phyloP scores from a whole-genome alignment of 2,888 invertebrate species.

The Tridacna crocea region DNA sequence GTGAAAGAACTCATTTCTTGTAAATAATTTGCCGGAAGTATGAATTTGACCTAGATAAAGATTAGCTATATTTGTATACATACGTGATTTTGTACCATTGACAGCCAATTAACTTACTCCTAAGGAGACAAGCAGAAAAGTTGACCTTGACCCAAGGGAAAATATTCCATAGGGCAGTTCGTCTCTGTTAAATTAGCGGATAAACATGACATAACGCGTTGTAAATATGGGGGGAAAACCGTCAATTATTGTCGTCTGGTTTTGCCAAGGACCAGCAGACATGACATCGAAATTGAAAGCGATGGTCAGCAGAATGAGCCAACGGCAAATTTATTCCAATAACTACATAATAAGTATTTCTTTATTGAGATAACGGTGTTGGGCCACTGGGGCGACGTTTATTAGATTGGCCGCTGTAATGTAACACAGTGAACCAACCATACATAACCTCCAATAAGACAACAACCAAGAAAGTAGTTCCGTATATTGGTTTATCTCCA shows the following conservation, averaged over 20 bases:
- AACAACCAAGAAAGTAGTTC: too few species aligned
- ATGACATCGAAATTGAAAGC: neutral
- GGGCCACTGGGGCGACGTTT: neutral
- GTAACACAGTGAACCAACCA: neutral
- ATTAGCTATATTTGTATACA: neutral
- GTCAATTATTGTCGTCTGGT: conserved; percentile 2
- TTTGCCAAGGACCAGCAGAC: neutral
- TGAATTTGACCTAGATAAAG: neutral
- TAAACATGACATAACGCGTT: neutral
- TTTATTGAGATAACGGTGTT: neutral
- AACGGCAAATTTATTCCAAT: neutral
- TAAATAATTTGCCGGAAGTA: neutral
- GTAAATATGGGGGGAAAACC: conserved; percentile 3
- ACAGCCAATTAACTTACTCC: neutral
- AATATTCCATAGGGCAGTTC: neutral
- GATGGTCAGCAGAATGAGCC: neutral
- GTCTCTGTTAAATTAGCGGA: conserved; percentile 4
- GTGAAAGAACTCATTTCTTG: neutral
- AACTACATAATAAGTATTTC: neutral
- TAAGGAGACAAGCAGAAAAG: neutral
- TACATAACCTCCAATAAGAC: neutral
- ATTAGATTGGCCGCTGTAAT: neutral
- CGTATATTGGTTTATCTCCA: too few species aligned
- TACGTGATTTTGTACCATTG: neutral
- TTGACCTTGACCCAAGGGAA: too few species aligned